A percentile compares a stretch with the other conserved stretches of the same genome.
These are phyloP conservation scores for Agrochola circellaris DNA, from an alignment of 2,888 invertebrate species.

Conservation along the genomic window DNA sequence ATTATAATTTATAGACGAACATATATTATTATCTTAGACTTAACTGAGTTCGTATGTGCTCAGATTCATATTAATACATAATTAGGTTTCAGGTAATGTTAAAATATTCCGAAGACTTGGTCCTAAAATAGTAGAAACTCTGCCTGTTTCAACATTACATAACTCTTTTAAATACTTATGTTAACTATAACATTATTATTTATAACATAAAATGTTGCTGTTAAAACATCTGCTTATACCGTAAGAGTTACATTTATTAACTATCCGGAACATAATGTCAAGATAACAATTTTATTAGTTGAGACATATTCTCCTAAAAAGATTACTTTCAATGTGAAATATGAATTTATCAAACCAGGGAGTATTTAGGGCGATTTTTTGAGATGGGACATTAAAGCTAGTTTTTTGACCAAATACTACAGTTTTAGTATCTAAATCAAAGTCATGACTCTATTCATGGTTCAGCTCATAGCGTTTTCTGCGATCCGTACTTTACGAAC, in stretches of 20 bases:
- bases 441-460: not conserved
- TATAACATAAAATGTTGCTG: constrained; percentile 14
- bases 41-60: constrained; percentile 36
- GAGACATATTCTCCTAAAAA: constrained; percentile 16
- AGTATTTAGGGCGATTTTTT: not conserved
- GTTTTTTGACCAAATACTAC: not conserved
- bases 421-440: no score
- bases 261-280: constrained; percentile 3
- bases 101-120: constrained; percentile 22
- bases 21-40: constrained; percentile 38
- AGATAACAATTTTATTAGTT: not conserved
- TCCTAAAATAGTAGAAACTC: constrained; percentile 21
- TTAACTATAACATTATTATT: not conserved
- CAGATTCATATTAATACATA: constrained; percentile 48
- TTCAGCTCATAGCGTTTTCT: not conserved
- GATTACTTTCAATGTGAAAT: not conserved
- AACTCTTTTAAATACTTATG: constrained; percentile 24
- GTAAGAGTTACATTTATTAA: constrained; percentile 8
- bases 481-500: not conserved
- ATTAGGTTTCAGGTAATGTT: constrained; percentile 33
- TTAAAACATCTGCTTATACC: constrained; percentile 7
- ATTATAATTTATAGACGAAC: constrained; percentile 33
- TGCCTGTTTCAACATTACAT: constrained; percentile 13
- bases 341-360: not conserved
- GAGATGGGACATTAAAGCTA: not conserved